A percentile compares a stretch with the other conserved stretches of the same genome.
Conservation (phyloP, 1,140 invertebrate genomes). For the Helicoverpa zea region DNA sequence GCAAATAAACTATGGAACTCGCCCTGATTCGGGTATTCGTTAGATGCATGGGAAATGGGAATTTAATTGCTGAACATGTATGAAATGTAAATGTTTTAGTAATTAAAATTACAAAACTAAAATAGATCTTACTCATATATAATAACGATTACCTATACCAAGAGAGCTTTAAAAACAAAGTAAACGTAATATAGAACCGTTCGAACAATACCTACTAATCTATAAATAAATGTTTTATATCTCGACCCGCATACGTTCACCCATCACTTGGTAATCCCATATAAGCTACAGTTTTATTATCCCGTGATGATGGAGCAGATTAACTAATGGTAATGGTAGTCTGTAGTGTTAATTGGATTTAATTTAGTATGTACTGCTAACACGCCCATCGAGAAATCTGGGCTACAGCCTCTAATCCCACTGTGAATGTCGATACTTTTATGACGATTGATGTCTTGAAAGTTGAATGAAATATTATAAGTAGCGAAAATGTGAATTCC, state of each 20-base stretch:
- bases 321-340: conserved; percentile 73
- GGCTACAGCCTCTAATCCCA: neutral
- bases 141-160: neutral
- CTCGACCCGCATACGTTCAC: conserved; percentile 57
- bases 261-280: conserved; percentile 61
- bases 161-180: conserved; percentile 11
- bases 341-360: conserved; percentile 70
- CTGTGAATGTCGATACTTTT: conserved; percentile 31
- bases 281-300: conserved; percentile 70
- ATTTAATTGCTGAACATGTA: too few species aligned
- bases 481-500: conserved; percentile 25
- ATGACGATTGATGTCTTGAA: conserved; percentile 28
- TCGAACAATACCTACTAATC: conserved; percentile 40
- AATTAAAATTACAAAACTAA: too few species aligned
- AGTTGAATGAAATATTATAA: conserved; percentile 31
- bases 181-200: conserved; percentile 20
- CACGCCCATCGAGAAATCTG: conserved; percentile 58
- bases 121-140: too few species aligned
- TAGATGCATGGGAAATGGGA: too few species aligned
- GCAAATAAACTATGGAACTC: conserved; percentile 1
- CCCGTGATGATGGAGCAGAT: conserved; percentile 65
- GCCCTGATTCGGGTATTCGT: neutral
- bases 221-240: conserved; percentile 61
- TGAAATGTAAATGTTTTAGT: too few species aligned
- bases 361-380: conserved; percentile 49